A percentile compares a stretch with the other conserved stretches of the same genome.
Conservation (phyloP, 2,888 invertebrate species). For the Morpho deidamia region DNA sequence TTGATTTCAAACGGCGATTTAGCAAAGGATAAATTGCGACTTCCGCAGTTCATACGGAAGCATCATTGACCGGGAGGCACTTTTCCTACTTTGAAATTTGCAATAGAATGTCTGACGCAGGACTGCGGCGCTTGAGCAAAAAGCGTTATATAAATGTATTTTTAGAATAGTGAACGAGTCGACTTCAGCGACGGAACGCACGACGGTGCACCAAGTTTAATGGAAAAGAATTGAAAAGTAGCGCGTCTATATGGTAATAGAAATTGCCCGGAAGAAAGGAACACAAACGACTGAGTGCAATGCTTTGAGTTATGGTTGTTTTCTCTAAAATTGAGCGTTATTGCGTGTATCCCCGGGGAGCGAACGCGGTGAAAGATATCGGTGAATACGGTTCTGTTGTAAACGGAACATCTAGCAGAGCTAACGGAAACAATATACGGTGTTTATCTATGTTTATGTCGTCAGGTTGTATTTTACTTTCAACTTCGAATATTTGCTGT, state of each 20-base stretch:
- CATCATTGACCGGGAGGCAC: constrained; percentile 51
- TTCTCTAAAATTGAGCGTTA: constrained; percentile 73
- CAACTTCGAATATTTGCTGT: not conserved
- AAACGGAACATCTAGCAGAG: constrained; percentile 52
- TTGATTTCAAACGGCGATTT: constrained; percentile 14
- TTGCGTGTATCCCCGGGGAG: constrained; percentile 55
- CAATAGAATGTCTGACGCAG: constrained; percentile 71
- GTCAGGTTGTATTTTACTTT: constrained; percentile 12
- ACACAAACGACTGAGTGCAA: constrained; percentile 70
- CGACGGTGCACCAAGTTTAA: constrained; percentile 75
- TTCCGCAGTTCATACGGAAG: constrained; percentile 46
- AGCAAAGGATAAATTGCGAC: constrained; percentile 35
- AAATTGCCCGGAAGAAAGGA: constrained; percentile 77
- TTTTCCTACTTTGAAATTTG: constrained; percentile 61
- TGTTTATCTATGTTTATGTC: constrained; percentile 30
- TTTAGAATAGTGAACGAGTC: constrained; percentile 60
- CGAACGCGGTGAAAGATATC: constrained; percentile 30
- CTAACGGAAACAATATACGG: constrained; percentile 53
- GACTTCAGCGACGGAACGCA: constrained; percentile 60
- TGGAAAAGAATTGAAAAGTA: constrained; percentile 79
- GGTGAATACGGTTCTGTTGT: constrained; percentile 45
- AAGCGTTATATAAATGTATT: constrained; percentile 77
- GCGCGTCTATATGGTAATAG: constrained; percentile 78
- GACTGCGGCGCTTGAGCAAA: constrained; percentile 65
- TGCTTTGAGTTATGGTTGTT: constrained; percentile 74